Conservation (phyloP, 2,797 vertebrate genomes). For the Bovichtus variegatus region DNA sequence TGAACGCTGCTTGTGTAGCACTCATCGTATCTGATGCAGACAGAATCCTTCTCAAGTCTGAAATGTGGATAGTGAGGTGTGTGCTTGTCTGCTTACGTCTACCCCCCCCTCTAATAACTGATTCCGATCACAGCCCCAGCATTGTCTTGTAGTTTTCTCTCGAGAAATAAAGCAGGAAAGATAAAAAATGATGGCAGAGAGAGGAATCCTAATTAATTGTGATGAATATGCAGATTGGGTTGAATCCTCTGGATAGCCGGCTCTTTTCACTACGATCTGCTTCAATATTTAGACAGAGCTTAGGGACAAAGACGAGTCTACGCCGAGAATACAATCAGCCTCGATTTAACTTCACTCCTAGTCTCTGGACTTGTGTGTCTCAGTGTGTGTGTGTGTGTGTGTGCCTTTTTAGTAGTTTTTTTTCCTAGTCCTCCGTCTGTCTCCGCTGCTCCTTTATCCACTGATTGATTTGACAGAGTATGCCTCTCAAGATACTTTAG, state of each 20-base stretch:
- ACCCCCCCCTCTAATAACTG: slow-evolving; percentile 68
- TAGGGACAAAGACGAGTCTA: slow-evolving; percentile 76
- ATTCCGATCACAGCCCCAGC: slow-evolving; percentile 77
- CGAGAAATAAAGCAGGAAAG: slow-evolving; percentile 81
- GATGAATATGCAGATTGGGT: slow-evolving; percentile 86
- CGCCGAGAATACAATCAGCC: slow-evolving; percentile 75
- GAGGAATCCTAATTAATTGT: slow-evolving; percentile 84
- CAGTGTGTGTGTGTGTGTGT: slow-evolving; percentile 35
- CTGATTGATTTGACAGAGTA: slow-evolving; percentile 31
- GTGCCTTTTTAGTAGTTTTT: too few relatives aligned
- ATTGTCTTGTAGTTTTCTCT: slow-evolving; percentile 81
- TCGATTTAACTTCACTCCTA: slow-evolving; percentile 69
- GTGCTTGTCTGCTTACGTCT: neutral
- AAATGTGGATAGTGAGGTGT: slow-evolving; percentile 30
- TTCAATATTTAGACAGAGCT: slow-evolving; percentile 83
- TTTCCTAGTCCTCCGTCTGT: slow-evolving; percentile 37
- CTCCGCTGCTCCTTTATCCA: slow-evolving; percentile 27
- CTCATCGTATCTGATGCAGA: slow-evolving; percentile 83
- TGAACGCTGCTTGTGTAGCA: slow-evolving; percentile 41
- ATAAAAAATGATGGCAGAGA: slow-evolving; percentile 74
- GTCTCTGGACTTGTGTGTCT: slow-evolving; percentile 37
- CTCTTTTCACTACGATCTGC: slow-evolving; percentile 78
- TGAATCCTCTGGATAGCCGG: slow-evolving; percentile 81
- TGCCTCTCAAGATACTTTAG: slow-evolving; percentile 19
- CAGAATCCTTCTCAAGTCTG: slow-evolving; percentile 55